A percentile compares a stretch with the other conserved stretches of the same genome.
Conservation (phyloP, 1,140 invertebrate genomes). For the Saccostrea cuccullata region DNA sequence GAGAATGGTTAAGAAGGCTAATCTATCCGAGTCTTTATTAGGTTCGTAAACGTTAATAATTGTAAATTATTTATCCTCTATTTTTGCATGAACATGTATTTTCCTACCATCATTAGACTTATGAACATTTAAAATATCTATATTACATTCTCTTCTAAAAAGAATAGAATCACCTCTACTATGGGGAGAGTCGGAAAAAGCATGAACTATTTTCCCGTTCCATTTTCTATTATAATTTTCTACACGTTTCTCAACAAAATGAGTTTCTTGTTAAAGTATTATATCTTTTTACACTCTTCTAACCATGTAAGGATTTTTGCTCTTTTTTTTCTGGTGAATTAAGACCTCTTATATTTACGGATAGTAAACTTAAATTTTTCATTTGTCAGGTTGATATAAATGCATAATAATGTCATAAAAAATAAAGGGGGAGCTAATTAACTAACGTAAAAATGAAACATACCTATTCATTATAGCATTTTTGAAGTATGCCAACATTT, state of each 20-base stretch:
- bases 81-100: background rate
- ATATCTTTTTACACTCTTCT: background rate
- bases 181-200: background rate
- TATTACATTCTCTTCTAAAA: background rate
- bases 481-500: too few species aligned
- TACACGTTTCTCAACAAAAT: background rate
- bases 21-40: background rate
- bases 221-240: background rate
- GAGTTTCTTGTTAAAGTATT: conserved; percentile 17
- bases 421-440: background rate
- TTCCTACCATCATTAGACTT: conserved; percentile 32
- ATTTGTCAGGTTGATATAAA: background rate
- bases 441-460: too few species aligned
- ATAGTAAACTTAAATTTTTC: background rate
- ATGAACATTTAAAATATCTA: conserved; percentile 27
- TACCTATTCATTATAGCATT: too few species aligned
- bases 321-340: background rate
- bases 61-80: background rate
- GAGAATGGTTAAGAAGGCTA: conserved; percentile 19
- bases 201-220: background rate
- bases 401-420: background rate
- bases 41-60: background rate
- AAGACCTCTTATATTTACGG: background rate
- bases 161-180: conserved; percentile 1
- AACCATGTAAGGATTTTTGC: background rate